Base-by-base conservation (phyloP, 2,888 invertebrate species). In the Drosophila kuntzei region DNA sequence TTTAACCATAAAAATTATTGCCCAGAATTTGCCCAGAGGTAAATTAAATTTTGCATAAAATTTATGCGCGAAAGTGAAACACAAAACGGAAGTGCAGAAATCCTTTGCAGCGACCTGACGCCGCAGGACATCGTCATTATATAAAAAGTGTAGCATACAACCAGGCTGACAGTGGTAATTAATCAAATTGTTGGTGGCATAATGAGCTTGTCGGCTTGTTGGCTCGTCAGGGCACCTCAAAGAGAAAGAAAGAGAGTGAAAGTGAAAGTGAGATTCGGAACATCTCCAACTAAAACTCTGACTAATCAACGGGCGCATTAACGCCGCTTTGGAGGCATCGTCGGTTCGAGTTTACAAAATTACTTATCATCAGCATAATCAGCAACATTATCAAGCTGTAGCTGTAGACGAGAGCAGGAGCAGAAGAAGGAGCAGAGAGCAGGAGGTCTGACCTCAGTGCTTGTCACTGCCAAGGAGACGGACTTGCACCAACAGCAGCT, bases 311-410 rank as follows among this genome's bases (percentile, higher is more conserved):
- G 79, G 55, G 50, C 78, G 79, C 87, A 87, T 83, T 83, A 83
- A 64, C 83, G 83, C 71, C 74, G 79, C 79, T 79, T 87, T 73
- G 49, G 64, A 62, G 67, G 65, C 64, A 47, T 46, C 58, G 37
- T 64, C 60, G 64, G 58, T 66, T 62, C 61, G 79, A 85, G 88
- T 77, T 79, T 77, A 68, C 77, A 71, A 75, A 83, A 88, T 86
- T 86, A 86, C 85, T 86, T 88, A 83, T 86, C 83, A 88, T 86
- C 85, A 86, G 87, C 71, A 71, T 88, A 88, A 88, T 86, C 89
- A 88, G 84, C 62, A 49, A 64, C 86, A 88, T 85, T 88, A 88
- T 88, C 88, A 73, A 65, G 65, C 55, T 41, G 62, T 60, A 54
- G 55, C 50, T 54, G 25, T 8, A 22, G 29, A 6, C 11, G 20